Evolutionary conservation across 2,113 vertebrate species (phyloP).

Genomic region (Irena cyanogastra): DNA sequence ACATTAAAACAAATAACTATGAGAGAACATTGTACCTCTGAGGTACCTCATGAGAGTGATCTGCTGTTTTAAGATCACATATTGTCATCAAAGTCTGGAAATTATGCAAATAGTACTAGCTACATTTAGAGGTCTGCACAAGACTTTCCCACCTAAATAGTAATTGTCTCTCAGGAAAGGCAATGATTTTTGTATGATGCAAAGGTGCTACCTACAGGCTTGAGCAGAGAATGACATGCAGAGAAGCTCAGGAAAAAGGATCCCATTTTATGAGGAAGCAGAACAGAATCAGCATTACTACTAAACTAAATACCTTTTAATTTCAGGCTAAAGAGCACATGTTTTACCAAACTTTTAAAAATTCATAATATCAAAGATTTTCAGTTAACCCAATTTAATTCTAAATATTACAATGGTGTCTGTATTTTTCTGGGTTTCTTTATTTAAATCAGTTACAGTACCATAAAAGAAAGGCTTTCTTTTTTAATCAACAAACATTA

Average conservation of each 20-base stretch:
- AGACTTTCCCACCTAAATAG: slow-evolving; percentile 48
- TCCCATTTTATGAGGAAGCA: neutral
- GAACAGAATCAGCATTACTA: neutral
- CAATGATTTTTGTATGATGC: slow-evolving; percentile 35
- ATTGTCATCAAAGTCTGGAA: slow-evolving; percentile 72
- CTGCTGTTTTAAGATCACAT: slow-evolving; percentile 54
- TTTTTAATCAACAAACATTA: neutral
- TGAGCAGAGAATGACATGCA: slow-evolving; percentile 36
- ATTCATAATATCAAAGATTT: neutral
- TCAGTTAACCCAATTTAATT: neutral
- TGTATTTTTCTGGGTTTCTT: neutral
- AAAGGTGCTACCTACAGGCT: slow-evolving; percentile 75
- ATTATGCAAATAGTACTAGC: slow-evolving; percentile 70
- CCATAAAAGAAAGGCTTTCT: neutral
- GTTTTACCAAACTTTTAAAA: neutral
- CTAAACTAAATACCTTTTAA: neutral
- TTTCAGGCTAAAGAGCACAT: neutral
- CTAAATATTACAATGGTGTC: neutral
- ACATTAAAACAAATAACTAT: neutral
- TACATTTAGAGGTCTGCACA: slow-evolving; percentile 49
- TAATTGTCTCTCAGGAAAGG: neutral
- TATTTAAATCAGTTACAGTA: neutral
- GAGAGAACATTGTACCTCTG: neutral
- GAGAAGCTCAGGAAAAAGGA: neutral
- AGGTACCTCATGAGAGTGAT: neutral